Evolutionary conservation across 2,888 invertebrate species (phyloP).

Genomic region (Xanthorhoe spadicearia): DNA sequence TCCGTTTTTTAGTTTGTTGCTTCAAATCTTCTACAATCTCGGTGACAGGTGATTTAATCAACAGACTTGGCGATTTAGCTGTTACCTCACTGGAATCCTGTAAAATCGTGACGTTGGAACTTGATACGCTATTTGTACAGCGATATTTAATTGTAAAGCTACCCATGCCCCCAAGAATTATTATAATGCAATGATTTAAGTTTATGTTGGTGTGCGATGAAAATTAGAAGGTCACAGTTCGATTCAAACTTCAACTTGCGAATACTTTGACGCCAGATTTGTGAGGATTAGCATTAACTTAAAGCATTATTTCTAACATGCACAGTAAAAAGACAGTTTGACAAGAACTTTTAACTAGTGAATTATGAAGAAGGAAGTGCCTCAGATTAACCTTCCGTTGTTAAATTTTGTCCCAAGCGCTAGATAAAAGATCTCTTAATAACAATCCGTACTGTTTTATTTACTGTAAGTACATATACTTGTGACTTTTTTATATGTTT

Average conservation of each 20-base stretch:
- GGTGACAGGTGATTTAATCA: background rate
- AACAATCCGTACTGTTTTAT: background rate
- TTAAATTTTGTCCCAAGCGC: background rate
- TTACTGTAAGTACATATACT: too few species aligned
- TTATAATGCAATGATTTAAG: background rate
- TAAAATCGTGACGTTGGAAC: conserved; percentile 17
- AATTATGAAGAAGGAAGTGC: too few species aligned
- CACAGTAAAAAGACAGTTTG: background rate
- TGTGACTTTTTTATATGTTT: too few species aligned
- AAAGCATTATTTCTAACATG: background rate
- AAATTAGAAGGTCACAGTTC: background rate
- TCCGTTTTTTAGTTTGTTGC: conserved; percentile 38
- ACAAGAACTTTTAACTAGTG: too few species aligned
- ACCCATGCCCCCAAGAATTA: background rate
- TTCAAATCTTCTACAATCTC: conserved; percentile 12
- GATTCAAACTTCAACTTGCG: background rate
- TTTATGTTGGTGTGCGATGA: background rate
- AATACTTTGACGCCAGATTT: background rate
- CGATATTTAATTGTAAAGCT: conserved; percentile 2
- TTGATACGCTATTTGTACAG: conserved; percentile 10
- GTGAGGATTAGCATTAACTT: background rate
- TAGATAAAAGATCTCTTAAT: background rate
- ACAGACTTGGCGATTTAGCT: conserved; percentile 9
- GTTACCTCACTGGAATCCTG: conserved; percentile 19
- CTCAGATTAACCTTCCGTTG: background rate